Base-by-base conservation (phyloP, 2,113 vertebrate genomes). In the Todiramphus saurophagus region DNA sequence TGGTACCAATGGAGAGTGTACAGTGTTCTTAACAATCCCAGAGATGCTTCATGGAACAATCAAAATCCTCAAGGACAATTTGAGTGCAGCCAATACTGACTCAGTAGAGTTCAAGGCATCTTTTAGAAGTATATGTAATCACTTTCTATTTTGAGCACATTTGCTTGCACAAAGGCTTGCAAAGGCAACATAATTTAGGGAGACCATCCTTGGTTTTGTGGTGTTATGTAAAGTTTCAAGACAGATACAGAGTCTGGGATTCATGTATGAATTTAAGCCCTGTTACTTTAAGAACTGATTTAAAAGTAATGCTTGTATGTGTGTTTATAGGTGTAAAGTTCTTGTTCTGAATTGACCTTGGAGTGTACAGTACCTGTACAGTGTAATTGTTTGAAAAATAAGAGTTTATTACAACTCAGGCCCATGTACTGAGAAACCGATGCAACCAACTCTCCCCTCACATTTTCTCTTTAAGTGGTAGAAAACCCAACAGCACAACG, bases 51-150 rank as follows among this genome's bases (percentile, higher is more conserved):
- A 58, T 84, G 87, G 70, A 73, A 79, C 73, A 79, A 78, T 62
- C 37, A 58, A 68, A 93, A 73, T 46, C 53, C 66, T 93, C 92
- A 92, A 95, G 92, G 94, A 79, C 69, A 84, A 69, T 93, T 79
- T 81, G 39, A 3, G 13, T 69, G 69, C 66, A 67, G 76, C 62
- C 86, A 64, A 39, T 11, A 31, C 48, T 89, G 88, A 89, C 73
- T 89, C 73, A 87, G 89, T 86, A 89, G 46, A 78, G 50, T 66
- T 81, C 64, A 87, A 72, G 33, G 27, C 50, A 55, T 27, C 44
- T 62, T 66, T 89, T 53, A 48, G 50, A 93, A 83, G 56, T n/a
- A 2, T 25, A 4, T 53, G 27, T 68, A 88, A 72, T 78, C 23
- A 15, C 10, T 77, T 10, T 50, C 85, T 84, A 16, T 69, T 93